Percentiles rank a stretch among this genome's conserved stretches.
phyloP scores from a whole-genome alignment of 2,113 vertebrate genomes.

The Hyla sarda region DNA sequence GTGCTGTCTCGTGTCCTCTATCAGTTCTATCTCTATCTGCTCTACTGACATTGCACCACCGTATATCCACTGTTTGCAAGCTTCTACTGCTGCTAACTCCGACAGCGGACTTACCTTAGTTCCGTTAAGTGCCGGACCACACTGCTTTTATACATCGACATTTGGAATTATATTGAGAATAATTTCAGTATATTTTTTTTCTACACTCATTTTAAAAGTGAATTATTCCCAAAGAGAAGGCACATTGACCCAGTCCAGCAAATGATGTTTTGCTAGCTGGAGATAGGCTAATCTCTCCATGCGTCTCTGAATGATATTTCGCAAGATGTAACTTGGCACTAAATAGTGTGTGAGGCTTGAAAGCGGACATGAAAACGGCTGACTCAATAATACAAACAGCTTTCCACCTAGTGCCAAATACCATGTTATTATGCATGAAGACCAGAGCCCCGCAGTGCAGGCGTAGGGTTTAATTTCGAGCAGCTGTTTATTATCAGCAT shows the following conservation, averaged over 20 bases:
- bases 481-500: conserved; percentile 35
- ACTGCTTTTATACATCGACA: too few species aligned
- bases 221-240: neutral
- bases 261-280: neutral
- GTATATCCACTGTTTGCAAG: too few species aligned
- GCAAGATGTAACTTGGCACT: conserved; percentile 4
- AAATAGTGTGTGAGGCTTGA: neutral
- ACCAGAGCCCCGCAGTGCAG: neutral
- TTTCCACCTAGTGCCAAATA: conserved; percentile 8
- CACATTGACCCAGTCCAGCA: neutral
- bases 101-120: too few species aligned
- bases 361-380: neutral
- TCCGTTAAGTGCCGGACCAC: too few species aligned
- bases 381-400: neutral
- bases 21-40: too few species aligned
- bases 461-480: conserved; percentile 12
- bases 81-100: too few species aligned
- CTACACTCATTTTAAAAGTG: neutral
- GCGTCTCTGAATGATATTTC: neutral
- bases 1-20: too few species aligned
- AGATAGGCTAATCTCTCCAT: neutral
- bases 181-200: neutral
- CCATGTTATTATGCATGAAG: conserved; percentile 14
- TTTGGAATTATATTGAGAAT: too few species aligned
- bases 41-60: too few species aligned